These are phyloP conservation scores for Stegodyphus mimosarum DNA, from an alignment of 1,140 invertebrate genomes.

Conservation along the genomic window DNA sequence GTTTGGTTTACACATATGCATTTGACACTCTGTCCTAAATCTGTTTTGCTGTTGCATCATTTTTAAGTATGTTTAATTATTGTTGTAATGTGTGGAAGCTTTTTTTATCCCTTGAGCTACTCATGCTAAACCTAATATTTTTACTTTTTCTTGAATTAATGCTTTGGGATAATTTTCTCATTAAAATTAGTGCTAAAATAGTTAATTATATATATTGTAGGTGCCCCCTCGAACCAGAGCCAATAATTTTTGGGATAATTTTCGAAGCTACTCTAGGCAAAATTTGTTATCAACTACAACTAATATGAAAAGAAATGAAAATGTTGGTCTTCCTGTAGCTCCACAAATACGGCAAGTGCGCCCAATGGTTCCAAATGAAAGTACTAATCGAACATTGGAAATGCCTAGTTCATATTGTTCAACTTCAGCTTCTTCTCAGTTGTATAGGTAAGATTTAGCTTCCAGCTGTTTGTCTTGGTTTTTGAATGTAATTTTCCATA, in stretches of 20 bases:
- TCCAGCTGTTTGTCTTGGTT: neutral
- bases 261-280: constrained; percentile 84
- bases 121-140: no score
- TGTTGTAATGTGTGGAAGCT: no score
- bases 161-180: no score
- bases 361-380: constrained; percentile 41
- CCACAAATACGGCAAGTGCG: constrained; percentile 34
- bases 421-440: constrained; percentile 1
- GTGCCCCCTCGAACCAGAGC: constrained; percentile 86
- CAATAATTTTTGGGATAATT: constrained; percentile 93
- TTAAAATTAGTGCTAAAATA: no score
- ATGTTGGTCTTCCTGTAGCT: constrained; percentile 5
- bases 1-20: no score
- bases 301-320: constrained; percentile 48
- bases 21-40: no score
- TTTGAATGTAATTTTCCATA: neutral
- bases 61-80: no score
- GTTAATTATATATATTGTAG: constrained; percentile 53
- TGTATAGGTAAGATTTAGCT: neutral
- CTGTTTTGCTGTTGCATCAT: no score
- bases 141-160: no score
- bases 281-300: constrained; percentile 79
- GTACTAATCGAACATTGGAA: neutral
- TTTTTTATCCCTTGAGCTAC: no score
- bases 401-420: neutral